phyloP scores from a whole-genome alignment of 2,888 invertebrate species.

The Aleiodes leptofemur region DNA sequence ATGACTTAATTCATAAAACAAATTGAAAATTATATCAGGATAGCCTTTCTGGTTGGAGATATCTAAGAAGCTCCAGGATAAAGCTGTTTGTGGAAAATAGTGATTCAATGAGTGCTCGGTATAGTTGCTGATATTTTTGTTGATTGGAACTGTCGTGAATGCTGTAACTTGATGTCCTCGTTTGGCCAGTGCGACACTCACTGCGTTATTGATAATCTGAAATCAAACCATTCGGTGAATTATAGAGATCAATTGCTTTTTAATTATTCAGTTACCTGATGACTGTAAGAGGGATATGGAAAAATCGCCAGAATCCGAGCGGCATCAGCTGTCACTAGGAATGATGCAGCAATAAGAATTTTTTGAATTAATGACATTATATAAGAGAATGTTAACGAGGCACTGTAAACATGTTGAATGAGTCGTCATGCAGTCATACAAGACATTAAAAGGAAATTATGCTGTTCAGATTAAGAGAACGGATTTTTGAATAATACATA shows the following conservation, averaged over 20 bases:
- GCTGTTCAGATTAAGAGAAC: too few relatives aligned
- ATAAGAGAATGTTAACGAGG: not conserved
- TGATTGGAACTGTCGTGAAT: conserved; percentile 75
- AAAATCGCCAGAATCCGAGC: conserved; percentile 60
- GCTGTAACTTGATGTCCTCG: conserved; percentile 76
- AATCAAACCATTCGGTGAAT: not conserved
- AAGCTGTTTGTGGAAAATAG: too few relatives aligned
- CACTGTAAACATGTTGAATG: not conserved
- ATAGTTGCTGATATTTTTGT: conserved; percentile 71
- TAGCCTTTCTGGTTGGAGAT: too few relatives aligned
- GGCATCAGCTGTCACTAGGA: not conserved
- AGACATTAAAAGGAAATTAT: too few relatives aligned
- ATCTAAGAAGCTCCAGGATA: too few relatives aligned
- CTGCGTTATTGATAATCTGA: conserved; percentile 19
- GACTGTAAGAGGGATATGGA: conserved; percentile 59
- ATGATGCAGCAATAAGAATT: not conserved
- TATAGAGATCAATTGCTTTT: not conserved
- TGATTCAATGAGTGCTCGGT: conserved; percentile 62
- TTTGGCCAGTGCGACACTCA: conserved; percentile 68
- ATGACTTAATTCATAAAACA: accelerated
- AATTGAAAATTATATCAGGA: too few relatives aligned
- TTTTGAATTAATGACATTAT: not conserved
- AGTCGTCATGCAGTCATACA: too few relatives aligned
- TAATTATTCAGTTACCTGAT: conserved; percentile 52
- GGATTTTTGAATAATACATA: too few relatives aligned